Base-by-base conservation (phyloP, 2,797 vertebrate genomes). In the Crocodylus rhombifer region DNA sequence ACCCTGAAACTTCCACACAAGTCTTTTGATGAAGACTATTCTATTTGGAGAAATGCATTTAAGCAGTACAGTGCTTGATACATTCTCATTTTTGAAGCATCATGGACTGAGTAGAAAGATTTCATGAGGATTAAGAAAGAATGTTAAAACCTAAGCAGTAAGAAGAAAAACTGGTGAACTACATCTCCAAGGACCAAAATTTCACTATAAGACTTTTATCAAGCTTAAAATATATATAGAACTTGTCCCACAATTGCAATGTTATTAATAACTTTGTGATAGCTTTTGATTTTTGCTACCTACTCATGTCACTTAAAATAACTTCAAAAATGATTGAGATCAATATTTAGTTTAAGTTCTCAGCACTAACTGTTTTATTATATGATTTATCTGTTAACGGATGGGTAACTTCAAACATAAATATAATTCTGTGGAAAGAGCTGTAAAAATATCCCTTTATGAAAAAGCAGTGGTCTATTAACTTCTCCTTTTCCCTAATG, bases 1-100 rank as follows among this genome's bases (percentile, higher is more conserved):
- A 26, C 1, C 33, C 69, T 18, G 64, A 83, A 93, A 90, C 67
- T 92, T 95, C 78, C 0, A 0, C 82, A 26, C 26, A 62, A 91
- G 25, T 65, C 56, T 64, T 95, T 92, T 93, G 75, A 77, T 84
- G 56, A 71, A 6, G 14, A 77, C 23, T 62, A 79, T 25, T 17
- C 51, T 0, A 15, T 86, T 87, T 18, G 67, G 80, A 67, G 71
- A n/a, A 88, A 56, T 21, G 25, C 77, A 89, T 88, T 85, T 91
- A 64, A 51, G 85, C 33, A 87, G 18, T 33, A 71, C 13, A 4
- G 2, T 56, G 17, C 42, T 80, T 62, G 61, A 60, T 67, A 26
- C 7, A 55, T 67, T 61, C 7, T 23, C 42, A 51, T 83, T 57
- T 81, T 67, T 14, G 14, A 83, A 83, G 5, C 17, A 14, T 51